Evolutionary conservation across 1,140 invertebrate genomes (phyloP).

Genomic region (Drosophila neocordata): DNA sequence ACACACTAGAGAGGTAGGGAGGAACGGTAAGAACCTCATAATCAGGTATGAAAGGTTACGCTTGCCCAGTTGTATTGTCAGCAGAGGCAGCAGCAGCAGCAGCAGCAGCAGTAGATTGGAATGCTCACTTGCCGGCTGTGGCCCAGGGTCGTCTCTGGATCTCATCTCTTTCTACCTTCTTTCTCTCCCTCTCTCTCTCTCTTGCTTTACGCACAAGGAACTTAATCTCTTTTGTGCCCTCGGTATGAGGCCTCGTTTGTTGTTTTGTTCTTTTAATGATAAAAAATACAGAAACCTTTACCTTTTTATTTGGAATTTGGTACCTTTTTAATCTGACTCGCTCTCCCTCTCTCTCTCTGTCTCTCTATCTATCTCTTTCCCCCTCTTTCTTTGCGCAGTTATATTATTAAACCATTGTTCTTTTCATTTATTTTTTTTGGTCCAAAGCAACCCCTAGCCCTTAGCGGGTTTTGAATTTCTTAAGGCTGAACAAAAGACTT

Average conservation of each 20-base stretch:
- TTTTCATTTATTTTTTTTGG: constrained; percentile 42
- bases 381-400: constrained; percentile 45
- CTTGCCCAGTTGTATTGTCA: constrained; percentile 64
- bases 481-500: constrained; percentile 59
- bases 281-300: constrained; percentile 73
- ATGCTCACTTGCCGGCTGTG: constrained; percentile 69
- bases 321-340: constrained; percentile 76
- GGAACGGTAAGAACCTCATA: constrained; percentile 41
- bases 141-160: constrained; percentile 16
- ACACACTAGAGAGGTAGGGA: not conserved
- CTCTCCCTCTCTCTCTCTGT: constrained; percentile 9
- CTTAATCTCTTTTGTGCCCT: constrained; percentile 79
- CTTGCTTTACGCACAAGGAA: constrained; percentile 63
- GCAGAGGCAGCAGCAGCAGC: constrained; percentile 44
- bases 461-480: constrained; percentile 73
- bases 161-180: constrained; percentile 21
- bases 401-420: constrained; percentile 76
- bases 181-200: constrained; percentile 33
- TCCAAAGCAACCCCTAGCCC: constrained; percentile 60
- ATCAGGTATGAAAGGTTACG: constrained; percentile 81
- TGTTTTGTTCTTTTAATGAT: constrained; percentile 80
- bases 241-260: constrained; percentile 23
- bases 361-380: not conserved
- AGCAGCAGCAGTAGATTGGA: constrained; percentile 37
- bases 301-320: constrained; percentile 81